Evolutionary conservation across 2,888 invertebrate species (phyloP).

Genomic region (Lissonota sp.): DNA sequence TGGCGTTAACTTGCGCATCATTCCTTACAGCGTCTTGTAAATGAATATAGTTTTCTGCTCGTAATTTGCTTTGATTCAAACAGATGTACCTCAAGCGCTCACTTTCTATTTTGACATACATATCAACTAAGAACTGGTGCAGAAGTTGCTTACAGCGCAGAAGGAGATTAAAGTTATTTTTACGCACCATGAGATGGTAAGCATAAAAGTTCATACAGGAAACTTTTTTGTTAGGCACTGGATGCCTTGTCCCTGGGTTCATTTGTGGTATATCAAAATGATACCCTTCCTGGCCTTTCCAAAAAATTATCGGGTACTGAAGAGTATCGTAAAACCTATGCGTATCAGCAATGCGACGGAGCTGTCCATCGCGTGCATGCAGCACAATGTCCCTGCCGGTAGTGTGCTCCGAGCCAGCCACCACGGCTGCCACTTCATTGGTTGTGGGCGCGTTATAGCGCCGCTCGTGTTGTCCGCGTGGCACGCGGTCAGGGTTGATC

Average conservation of each 20-base stretch:
- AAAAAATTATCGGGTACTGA: too few relatives aligned
- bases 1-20: neutral
- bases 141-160: constrained; percentile 63
- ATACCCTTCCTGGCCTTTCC: too few relatives aligned
- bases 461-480: constrained; percentile 70
- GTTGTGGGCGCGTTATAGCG: constrained; percentile 72
- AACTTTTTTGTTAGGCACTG: too few relatives aligned
- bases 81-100: constrained; percentile 77
- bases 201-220: too few relatives aligned
- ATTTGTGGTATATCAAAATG: too few relatives aligned
- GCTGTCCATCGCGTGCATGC: too few relatives aligned
- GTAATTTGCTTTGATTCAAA: constrained; percentile 75
- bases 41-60: constrained; percentile 76
- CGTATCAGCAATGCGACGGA: constrained; percentile 18
- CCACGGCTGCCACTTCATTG: constrained; percentile 72
- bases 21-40: constrained; percentile 63
- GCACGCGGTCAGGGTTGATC: constrained; percentile 72
- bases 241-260: too few relatives aligned
- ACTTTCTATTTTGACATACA: constrained; percentile 80
- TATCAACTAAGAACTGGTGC: constrained; percentile 79
- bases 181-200: too few relatives aligned
- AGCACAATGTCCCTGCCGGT: too few relatives aligned
- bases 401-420: constrained; percentile 63
- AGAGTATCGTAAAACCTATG: constrained; percentile 62
- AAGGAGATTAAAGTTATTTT: too few relatives aligned